phyloP scores from a whole-genome alignment of 37 sponge, comb jelly and placozoan species.

The Hexactinellida sp. region DNA sequence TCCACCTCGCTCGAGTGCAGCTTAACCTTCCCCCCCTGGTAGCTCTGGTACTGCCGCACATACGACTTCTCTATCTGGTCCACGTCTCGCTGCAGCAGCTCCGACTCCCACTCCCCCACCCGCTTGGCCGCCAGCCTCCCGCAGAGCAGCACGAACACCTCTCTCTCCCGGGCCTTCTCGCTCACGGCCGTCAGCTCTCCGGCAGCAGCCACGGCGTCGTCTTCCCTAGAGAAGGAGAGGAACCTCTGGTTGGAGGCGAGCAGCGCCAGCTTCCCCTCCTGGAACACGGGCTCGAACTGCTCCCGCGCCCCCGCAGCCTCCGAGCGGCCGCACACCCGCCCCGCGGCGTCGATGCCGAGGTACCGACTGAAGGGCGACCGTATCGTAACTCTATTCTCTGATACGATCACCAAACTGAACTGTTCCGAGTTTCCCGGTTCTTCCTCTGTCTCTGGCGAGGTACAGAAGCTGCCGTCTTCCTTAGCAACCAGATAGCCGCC shows the following conservation, averaged over 20 bases:
- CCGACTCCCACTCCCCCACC: background rate
- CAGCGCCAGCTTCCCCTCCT: background rate
- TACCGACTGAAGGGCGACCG: background rate
- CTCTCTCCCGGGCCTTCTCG: background rate
- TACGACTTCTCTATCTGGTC: slow-evolving; percentile 10
- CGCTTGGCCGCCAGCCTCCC: background rate
- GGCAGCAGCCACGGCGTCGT: background rate
- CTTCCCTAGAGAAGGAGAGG: background rate
- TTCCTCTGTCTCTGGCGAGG: background rate
- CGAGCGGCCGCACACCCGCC: background rate
- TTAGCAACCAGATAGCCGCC: background rate
- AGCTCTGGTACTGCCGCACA: background rate
- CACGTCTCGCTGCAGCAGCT: background rate
- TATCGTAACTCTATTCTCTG: slow-evolving; percentile 2
- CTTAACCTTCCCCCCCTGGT: slow-evolving; percentile 1
- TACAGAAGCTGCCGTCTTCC: background rate
- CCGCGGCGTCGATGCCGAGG: background rate
- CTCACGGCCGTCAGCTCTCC: background rate
- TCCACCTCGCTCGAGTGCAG: background rate
- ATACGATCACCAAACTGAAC: background rate
- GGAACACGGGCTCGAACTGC: slow-evolving; percentile 3
- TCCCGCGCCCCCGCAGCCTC: background rate
- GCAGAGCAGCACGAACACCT: background rate
- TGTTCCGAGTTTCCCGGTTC: background rate
- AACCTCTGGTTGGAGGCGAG: background rate